Percentiles rank a stretch among this genome's conserved stretches.
These are phyloP conservation scores for Cotesia chilonis DNA, from an alignment of 1,140 invertebrate genomes.

Conservation along the genomic window DNA sequence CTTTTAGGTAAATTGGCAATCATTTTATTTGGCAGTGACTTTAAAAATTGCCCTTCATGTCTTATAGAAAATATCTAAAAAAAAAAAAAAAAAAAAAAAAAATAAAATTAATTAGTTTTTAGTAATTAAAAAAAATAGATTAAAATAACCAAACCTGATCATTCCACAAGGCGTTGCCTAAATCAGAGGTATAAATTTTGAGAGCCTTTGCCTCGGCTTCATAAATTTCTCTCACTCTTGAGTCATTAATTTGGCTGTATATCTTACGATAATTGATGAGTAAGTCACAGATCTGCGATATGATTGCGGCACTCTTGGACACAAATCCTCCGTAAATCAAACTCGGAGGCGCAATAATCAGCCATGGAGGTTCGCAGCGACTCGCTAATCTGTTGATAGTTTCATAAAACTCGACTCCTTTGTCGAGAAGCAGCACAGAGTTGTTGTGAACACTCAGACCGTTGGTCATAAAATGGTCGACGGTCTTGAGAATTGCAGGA, in stretches of 20 bases:
- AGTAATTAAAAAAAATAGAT: constrained; percentile 1
- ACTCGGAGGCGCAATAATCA: constrained; percentile 51
- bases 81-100: no score
- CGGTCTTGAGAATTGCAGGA: constrained; percentile 38
- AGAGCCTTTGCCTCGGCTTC: constrained; percentile 33
- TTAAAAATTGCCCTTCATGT: constrained; percentile 40
- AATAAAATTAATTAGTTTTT: background rate
- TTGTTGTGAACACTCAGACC: constrained; percentile 51
- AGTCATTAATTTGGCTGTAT: constrained; percentile 24
- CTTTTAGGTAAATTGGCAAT: constrained; percentile 37
- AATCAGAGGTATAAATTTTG: constrained; percentile 44
- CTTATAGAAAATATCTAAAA: background rate
- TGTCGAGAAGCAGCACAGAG: constrained; percentile 46
- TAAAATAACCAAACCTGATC: constrained; percentile 35
- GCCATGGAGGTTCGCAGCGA: constrained; percentile 37
- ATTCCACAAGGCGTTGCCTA: constrained; percentile 47
- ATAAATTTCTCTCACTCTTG: constrained; percentile 26
- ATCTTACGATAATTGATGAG: constrained; percentile 49
- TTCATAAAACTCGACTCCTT: constrained; percentile 57
- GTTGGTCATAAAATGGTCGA: constrained; percentile 45
- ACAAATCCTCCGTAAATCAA: constrained; percentile 56
- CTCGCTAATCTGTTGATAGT: constrained; percentile 46
- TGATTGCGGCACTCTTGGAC: constrained; percentile 44
- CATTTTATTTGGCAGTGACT: constrained; percentile 32
- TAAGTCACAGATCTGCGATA: constrained; percentile 54